phyloP scores from a whole-genome alignment of 1,140 invertebrate genomes.

The Thaumatotibia leucotreta region DNA sequence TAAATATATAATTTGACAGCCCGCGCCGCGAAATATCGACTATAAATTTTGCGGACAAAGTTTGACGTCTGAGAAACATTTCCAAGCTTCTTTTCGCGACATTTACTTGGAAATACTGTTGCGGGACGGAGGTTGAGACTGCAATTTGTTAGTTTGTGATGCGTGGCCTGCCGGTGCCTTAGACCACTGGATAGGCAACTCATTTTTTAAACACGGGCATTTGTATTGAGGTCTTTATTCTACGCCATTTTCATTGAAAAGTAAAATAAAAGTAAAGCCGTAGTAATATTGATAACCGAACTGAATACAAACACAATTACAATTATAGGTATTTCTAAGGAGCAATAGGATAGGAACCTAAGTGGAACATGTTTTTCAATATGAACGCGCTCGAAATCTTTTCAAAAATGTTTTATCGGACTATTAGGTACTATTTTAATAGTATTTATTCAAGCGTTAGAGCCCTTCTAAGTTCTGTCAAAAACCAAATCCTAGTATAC shows the following conservation, averaged over 20 bases:
- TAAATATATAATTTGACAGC: slow-evolving; percentile 16
- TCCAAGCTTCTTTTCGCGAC: slow-evolving; percentile 22
- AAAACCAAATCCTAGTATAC: too few relatives aligned
- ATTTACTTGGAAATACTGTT: slow-evolving; percentile 25
- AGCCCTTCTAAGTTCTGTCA: too few relatives aligned
- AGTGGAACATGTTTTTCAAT: too few relatives aligned
- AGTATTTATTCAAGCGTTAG: too few relatives aligned
- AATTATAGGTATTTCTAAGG: too few relatives aligned
- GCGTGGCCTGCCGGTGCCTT: neutral
- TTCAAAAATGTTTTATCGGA: too few relatives aligned
- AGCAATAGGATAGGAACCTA: too few relatives aligned
- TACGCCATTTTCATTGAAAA: neutral
- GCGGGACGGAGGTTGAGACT: slow-evolving; percentile 17
- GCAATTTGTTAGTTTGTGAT: slow-evolving; percentile 28
- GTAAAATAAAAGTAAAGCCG: too few relatives aligned
- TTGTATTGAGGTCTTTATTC: neutral
- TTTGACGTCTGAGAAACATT: slow-evolving; percentile 21
- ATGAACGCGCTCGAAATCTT: too few relatives aligned
- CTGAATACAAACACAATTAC: too few relatives aligned
- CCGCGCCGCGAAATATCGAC: slow-evolving; percentile 16
- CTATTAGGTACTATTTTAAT: too few relatives aligned
- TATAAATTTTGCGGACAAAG: slow-evolving; percentile 23
- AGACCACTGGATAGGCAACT: neutral
- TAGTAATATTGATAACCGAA: too few relatives aligned
- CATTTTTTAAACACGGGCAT: slow-evolving; percentile 10